Base-by-base conservation (phyloP, 2,113 vertebrate species). In the Vulpes lagopus region DNA sequence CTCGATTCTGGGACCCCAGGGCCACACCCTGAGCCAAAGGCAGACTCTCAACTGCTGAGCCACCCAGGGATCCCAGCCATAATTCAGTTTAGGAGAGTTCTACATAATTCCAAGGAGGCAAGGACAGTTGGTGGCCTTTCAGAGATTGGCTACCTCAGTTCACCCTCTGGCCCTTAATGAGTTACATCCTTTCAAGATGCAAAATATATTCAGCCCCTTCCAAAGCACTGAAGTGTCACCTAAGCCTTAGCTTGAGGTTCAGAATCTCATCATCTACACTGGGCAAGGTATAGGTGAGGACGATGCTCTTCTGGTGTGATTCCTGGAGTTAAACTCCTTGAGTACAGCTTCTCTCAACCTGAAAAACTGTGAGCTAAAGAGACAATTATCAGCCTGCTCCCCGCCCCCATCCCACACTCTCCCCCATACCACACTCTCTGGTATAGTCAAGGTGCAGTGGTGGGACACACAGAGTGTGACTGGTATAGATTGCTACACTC, bases 401-500 rank as follows among this genome's bases (percentile, higher is more conserved):
- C 51, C 35, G 0, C 0, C 12, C 17, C 69, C n/a, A 22, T 23
- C 12, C 2, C 7, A 6, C 49, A 76, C n/a, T n/a, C n/a, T n/a
- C n/a, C n/a, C n/a, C n/a, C n/a, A n/a, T n/a, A n/a, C n/a, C 16
- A 59, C 1, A 43, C 2, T 15, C 16, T 53, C 38, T 38, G 4
- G 38, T 3, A n/a, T 14, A 17, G 82, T 67, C 59, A 35, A 12
- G 57, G 35, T 74, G 3, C 27, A 67, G 11, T 19, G 5, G 11
- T 16, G 20, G 8, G 15, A 30, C 2, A 57, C n/a, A 30, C 19
- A 55, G 27, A 32, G 20, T 17, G 4, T 59, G 59, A 79, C 57
- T 74, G 53, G 9, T 20, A 57, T 15, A 35, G 23, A 30, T 25
- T 83, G 14, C 5, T 27, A n/a, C 17, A 23, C 25, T 89, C 62